A percentile compares a stretch with the other conserved stretches of the same genome.
Evolutionary conservation across 2,888 invertebrate genomes (phyloP).

Genomic region (Oconnorella tubifera): DNA sequence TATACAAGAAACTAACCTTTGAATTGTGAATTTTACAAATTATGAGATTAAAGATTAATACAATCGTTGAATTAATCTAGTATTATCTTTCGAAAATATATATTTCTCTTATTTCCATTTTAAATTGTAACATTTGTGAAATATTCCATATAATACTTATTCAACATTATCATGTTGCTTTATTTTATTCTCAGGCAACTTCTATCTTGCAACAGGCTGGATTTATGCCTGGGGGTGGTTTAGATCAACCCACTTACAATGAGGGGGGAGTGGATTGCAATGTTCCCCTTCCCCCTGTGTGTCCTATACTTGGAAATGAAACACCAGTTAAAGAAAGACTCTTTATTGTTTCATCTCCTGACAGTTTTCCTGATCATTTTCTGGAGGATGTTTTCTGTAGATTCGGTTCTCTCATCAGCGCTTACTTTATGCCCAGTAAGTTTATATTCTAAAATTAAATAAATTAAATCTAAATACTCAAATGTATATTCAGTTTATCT

Average conservation of each 20-base stretch:
- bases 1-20: too few species aligned
- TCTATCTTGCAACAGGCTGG: slow-evolving; percentile 26
- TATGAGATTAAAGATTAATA: too few species aligned
- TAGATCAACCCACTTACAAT: slow-evolving; percentile 10
- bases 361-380: slow-evolving; percentile 72
- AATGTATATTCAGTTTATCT: not conserved
- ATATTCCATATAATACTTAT: too few species aligned
- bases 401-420: slow-evolving; percentile 84
- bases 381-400: slow-evolving; percentile 84
- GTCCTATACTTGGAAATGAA: slow-evolving; percentile 60
- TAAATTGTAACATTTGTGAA: too few species aligned
- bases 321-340: slow-evolving; percentile 58
- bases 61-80: too few species aligned
- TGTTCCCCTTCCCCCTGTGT: slow-evolving; percentile 69
- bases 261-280: slow-evolving; percentile 57
- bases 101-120: too few species aligned
- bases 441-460: not conserved
- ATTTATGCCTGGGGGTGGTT: slow-evolving; percentile 2
- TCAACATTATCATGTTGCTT: not conserved
- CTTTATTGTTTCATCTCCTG: slow-evolving; percentile 62
- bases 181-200: slow-evolving; percentile 24
- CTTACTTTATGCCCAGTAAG: slow-evolving; percentile 75
- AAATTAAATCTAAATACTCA: not conserved
- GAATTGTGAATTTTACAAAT: too few species aligned
- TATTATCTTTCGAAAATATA: too few species aligned